phyloP scores from a whole-genome alignment of 1,140 invertebrate genomes.

The Prorops nasuta region DNA sequence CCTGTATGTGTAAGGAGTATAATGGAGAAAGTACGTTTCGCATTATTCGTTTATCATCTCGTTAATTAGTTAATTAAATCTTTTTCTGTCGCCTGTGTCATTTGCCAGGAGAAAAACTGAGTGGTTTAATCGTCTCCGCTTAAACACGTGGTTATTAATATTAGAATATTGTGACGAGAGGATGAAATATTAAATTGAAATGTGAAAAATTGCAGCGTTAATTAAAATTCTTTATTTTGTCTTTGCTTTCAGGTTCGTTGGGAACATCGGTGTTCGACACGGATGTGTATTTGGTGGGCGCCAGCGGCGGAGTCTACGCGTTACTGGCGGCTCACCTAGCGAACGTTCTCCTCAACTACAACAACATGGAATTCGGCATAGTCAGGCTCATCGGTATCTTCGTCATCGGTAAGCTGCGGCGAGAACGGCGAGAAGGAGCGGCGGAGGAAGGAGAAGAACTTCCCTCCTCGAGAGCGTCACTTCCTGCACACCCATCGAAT shows the following conservation, averaged over 20 bases:
- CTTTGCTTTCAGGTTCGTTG: slow-evolving; percentile 67
- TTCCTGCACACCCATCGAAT: slow-evolving; percentile 13
- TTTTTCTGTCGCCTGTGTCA: too few species aligned
- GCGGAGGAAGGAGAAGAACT: neutral
- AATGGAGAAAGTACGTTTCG: too few species aligned
- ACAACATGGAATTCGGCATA: slow-evolving; percentile 94
- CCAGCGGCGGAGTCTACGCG: slow-evolving; percentile 92
- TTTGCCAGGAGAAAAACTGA: too few species aligned
- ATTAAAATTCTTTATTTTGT: neutral
- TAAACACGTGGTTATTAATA: neutral
- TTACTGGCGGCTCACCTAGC: slow-evolving; percentile 91
- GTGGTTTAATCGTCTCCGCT: too few species aligned
- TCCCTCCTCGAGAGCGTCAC: neutral
- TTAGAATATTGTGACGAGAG: neutral
- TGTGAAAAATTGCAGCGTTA: neutral
- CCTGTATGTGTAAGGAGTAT: too few species aligned
- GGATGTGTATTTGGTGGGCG: slow-evolving; percentile 89
- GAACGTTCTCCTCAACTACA: slow-evolving; percentile 93
- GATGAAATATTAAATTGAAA: too few species aligned
- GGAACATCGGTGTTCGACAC: slow-evolving; percentile 94
- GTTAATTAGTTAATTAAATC: too few species aligned
- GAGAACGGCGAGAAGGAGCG: neutral
- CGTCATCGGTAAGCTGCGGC: slow-evolving; percentile 88
- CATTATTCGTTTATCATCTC: too few species aligned
- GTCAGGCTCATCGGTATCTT: slow-evolving; percentile 86